A percentile compares a stretch with the other conserved stretches of the same genome.
Evolutionary conservation across 2,797 vertebrate genomes (phyloP).

Genomic region (Malurus splendens): DNA sequence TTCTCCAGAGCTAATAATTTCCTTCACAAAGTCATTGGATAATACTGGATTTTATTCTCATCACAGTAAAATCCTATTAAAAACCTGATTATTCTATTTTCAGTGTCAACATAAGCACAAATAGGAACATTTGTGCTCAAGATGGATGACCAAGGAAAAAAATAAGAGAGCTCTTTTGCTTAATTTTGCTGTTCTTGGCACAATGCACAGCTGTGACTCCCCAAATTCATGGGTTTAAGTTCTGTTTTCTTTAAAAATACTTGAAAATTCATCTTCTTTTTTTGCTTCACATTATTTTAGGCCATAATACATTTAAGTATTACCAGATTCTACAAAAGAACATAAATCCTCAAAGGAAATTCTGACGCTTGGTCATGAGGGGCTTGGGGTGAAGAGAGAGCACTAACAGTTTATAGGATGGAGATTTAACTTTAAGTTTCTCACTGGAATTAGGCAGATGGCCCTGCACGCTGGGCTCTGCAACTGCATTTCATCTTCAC

Average conservation of each 20-base stretch:
- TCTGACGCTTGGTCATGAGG: neutral
- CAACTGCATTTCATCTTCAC: neutral
- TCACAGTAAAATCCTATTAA: neutral
- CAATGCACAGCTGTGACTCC: neutral
- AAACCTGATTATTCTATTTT: neutral
- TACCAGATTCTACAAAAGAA: neutral
- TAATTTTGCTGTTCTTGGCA: neutral
- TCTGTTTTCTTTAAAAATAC: neutral
- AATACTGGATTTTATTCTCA: neutral
- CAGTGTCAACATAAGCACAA: neutral
- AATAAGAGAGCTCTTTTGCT: neutral
- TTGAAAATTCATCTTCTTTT: neutral
- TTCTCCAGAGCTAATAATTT: conserved; percentile 1
- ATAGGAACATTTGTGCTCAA: neutral
- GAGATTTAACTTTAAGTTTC: neutral
- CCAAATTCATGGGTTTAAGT: neutral
- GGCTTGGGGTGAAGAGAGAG: neutral
- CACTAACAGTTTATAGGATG: neutral
- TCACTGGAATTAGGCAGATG: neutral
- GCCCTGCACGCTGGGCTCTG: neutral
- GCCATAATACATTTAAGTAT: neutral
- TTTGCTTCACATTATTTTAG: neutral
- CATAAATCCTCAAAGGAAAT: neutral
- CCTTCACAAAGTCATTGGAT: neutral
- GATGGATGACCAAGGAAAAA: neutral